phyloP scores from a whole-genome alignment of 2,113 vertebrate species.

The Apodemus sylvaticus region DNA sequence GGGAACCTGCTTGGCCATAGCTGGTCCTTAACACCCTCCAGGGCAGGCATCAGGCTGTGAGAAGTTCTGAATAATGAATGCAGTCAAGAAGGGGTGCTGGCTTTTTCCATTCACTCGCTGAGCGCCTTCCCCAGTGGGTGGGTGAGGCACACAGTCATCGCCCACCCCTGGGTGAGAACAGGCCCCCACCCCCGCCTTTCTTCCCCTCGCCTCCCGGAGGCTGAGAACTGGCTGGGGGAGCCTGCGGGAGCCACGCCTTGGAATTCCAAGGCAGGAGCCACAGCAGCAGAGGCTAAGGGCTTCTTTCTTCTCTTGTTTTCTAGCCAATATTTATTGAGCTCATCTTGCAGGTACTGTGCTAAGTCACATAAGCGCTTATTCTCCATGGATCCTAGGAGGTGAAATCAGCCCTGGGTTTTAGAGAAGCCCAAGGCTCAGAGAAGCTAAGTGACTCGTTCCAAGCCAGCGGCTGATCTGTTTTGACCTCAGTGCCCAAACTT shows the following conservation, averaged over 20 bases:
- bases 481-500: not conserved
- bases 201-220: not conserved
- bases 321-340: not conserved
- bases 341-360: not conserved
- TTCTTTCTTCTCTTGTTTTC: not conserved
- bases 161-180: conserved; percentile 49
- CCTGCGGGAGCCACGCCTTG: not conserved
- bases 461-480: not conserved
- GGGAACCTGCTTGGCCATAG: not conserved
- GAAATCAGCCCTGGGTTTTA: not conserved
- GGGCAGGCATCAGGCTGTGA: conserved; percentile 3
- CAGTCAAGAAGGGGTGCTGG: conserved; percentile 56
- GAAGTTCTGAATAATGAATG: conserved; percentile 68
- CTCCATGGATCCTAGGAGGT: not conserved
- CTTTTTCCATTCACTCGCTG: conserved; percentile 62
- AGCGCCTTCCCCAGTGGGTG: conserved; percentile 62
- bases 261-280: not conserved
- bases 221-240: not conserved
- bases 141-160: conserved; percentile 51
- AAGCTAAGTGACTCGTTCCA: not conserved
- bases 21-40: not conserved
- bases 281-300: not conserved
- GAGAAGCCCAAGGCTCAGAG: not conserved
- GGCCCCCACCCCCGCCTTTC: conserved; percentile 24
- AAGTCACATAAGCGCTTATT: not conserved